Evolutionary conservation across 2,113 vertebrate genomes (phyloP).

Genomic region (Onychostruthus taczanowskii): DNA sequence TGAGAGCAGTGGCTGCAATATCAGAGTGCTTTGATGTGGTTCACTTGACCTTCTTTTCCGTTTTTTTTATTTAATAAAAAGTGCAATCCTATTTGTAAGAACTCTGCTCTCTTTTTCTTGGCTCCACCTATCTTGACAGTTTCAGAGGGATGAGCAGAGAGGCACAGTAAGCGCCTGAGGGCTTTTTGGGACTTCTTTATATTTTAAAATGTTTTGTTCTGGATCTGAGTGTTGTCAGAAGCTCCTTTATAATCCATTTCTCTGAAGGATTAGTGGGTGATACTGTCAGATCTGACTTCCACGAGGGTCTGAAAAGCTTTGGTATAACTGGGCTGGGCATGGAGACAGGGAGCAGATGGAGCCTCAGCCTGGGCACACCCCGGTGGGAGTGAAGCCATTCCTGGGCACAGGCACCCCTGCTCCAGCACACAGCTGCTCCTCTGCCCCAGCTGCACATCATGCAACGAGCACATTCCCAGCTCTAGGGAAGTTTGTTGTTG

Average conservation of each 20-base stretch:
- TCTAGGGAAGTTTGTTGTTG: background rate
- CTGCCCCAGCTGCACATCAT: background rate
- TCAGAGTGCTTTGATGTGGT: background rate
- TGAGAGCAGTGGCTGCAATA: background rate
- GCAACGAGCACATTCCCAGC: accelerated
- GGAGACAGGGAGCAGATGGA: background rate
- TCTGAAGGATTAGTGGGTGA: background rate
- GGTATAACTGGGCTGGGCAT: accelerated
- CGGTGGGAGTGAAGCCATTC: background rate
- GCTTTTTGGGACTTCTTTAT: background rate
- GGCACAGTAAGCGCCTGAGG: background rate
- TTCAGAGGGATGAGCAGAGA: background rate
- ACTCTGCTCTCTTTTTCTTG: background rate
- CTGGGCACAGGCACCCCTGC: background rate
- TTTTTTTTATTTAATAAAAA: background rate
- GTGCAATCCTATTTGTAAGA: background rate
- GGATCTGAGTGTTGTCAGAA: background rate
- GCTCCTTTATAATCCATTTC: background rate
- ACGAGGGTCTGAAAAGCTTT: background rate
- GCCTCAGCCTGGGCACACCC: background rate
- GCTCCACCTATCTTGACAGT: background rate
- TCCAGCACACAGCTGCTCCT: background rate
- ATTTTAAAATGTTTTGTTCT: background rate
- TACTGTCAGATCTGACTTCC: background rate
- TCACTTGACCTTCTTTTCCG: accelerated